Percentiles rank a stretch among this genome's conserved stretches.
Evolutionary conservation across 2,888 invertebrate species (phyloP).

Genomic region (Euzetes globulus): DNA sequence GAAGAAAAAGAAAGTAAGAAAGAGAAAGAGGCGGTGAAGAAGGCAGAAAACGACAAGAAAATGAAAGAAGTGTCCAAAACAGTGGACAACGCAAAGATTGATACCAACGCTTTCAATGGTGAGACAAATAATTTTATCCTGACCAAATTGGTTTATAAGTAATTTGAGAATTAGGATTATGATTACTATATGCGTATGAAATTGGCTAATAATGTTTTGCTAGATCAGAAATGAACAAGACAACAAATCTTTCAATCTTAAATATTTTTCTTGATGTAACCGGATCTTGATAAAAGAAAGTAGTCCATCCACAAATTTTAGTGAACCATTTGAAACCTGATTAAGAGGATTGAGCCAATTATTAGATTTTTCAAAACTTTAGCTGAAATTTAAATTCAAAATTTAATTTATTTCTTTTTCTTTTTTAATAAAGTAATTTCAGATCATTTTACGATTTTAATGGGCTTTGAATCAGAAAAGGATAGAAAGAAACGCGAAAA

Average conservation of each 20-base stretch:
- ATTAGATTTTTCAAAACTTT: background rate
- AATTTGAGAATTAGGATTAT: too few species aligned
- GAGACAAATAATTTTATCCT: background rate
- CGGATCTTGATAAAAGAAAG: too few species aligned
- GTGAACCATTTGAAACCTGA: too few species aligned
- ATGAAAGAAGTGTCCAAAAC: constrained; percentile 30
- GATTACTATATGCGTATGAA: too few species aligned
- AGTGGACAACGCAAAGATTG: constrained; percentile 31
- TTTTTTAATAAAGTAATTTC: constrained; percentile 23
- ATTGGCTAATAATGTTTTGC: too few species aligned
- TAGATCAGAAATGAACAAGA: too few species aligned
- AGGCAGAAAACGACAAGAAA: constrained; percentile 18
- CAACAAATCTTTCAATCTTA: too few species aligned
- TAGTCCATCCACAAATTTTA: too few species aligned
- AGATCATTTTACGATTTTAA: constrained; percentile 32
- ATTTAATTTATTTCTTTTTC: too few species aligned
- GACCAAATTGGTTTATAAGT: background rate
- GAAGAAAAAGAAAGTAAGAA: background rate
- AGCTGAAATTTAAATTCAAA: too few species aligned
- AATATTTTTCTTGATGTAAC: too few species aligned
- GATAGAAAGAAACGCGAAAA: constrained; percentile 28
- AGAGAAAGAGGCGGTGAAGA: background rate
- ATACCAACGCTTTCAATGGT: constrained; percentile 27
- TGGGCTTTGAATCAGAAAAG: constrained; percentile 27
- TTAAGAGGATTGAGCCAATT: too few species aligned